Evolutionary conservation across 1,140 invertebrate species (phyloP).

Genomic region (Zaprionus africanus): DNA sequence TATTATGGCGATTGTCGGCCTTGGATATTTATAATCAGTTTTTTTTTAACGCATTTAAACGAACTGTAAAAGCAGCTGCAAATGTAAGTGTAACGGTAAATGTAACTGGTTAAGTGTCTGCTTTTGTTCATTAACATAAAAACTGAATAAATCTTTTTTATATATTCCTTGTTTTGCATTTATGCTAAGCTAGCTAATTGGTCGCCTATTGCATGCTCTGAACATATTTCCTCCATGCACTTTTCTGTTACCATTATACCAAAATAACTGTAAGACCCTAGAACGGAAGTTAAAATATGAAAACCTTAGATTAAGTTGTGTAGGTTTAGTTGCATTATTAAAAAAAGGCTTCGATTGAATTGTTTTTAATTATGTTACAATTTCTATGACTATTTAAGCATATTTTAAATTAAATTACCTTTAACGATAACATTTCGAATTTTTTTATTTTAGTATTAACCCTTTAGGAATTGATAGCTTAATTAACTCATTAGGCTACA

Average conservation of each 20-base stretch:
- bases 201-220: background rate
- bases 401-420: background rate
- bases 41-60: constrained; percentile 44
- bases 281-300: too few species aligned
- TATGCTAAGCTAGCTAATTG: background rate
- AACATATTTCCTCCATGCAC: too few species aligned
- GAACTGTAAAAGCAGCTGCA: constrained; percentile 15
- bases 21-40: constrained; percentile 55
- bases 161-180: background rate
- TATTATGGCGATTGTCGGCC: constrained; percentile 49
- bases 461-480: background rate
- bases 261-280: too few species aligned
- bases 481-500: background rate
- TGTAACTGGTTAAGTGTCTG: constrained; percentile 23
- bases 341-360: background rate
- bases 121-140: constrained; percentile 39
- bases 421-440: background rate
- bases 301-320: background rate
- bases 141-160: constrained; percentile 15
- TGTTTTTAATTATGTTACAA: background rate
- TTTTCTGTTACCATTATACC: too few species aligned
- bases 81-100: constrained; percentile 14
- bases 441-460: background rate
- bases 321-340: too few species aligned
- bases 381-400: background rate